These are phyloP conservation scores for Sebastes wilsoni DNA, from an alignment of 2,797 vertebrate species.

Conservation along the genomic window DNA sequence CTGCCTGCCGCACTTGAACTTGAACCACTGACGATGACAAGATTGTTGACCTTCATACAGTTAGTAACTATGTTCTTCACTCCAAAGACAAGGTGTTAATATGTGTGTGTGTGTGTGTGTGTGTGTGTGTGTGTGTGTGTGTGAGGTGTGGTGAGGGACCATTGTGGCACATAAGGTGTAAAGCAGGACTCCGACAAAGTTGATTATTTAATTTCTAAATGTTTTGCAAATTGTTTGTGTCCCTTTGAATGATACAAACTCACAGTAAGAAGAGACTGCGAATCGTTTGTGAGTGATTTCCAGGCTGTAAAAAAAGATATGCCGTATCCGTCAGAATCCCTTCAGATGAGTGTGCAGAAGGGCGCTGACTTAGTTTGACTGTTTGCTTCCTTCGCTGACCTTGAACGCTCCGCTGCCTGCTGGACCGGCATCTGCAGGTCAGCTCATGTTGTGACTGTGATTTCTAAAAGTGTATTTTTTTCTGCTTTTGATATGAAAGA, in stretches of 20 bases:
- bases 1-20: neutral
- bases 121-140: neutral
- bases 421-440: neutral
- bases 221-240: neutral
- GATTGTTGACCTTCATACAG: neutral
- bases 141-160: neutral
- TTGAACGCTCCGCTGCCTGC: neutral
- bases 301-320: neutral
- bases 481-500: constrained; percentile 55
- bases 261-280: too few species aligned
- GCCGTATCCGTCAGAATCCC: neutral
- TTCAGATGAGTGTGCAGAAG: neutral
- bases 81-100: neutral
- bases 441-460: constrained; percentile 37
- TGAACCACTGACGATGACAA: neutral
- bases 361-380: neutral
- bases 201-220: neutral
- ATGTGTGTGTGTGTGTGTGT: neutral
- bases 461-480: constrained; percentile 51
- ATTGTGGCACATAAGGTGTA: neutral
- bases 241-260: neutral
- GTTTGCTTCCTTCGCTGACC: constrained; percentile 28
- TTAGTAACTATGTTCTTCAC: neutral
- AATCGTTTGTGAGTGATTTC: too few species aligned
- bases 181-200: neutral